phyloP scores from a whole-genome alignment of 2,888 invertebrate genomes.

The Drosophila hamatofila region DNA sequence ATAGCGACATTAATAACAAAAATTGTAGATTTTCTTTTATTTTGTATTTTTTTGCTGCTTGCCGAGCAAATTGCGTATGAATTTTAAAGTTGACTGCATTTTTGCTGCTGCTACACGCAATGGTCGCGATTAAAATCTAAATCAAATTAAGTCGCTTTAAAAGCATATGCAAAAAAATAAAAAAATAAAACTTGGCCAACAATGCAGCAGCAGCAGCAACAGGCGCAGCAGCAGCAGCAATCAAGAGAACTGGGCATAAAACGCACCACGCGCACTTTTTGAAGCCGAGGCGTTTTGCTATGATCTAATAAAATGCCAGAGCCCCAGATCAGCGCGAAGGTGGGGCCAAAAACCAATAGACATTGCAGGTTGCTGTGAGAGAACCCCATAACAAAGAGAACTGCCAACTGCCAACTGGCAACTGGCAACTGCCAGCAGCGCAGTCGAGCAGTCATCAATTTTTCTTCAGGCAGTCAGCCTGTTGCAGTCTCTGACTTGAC shows the following conservation, averaged over 20 bases:
- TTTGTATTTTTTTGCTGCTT: conserved; percentile 20
- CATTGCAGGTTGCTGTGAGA: conserved; percentile 63
- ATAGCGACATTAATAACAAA: conserved; percentile 75
- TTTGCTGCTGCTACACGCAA: conserved; percentile 71
- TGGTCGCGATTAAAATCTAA: conserved; percentile 78
- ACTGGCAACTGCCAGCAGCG: conserved; percentile 21
- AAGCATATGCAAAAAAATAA: conserved; percentile 78
- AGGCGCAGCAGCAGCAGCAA: conserved; percentile 30
- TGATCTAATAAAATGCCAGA: conserved; percentile 74
- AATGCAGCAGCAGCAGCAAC: conserved; percentile 56
- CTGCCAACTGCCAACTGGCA: conserved; percentile 29
- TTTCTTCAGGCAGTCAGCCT: conserved; percentile 58
- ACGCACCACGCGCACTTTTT: conserved; percentile 68
- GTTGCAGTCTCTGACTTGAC: conserved; percentile 36
- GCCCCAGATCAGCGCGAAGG: conserved; percentile 54
- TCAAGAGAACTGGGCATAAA: conserved; percentile 43
- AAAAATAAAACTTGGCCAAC: conserved; percentile 54
- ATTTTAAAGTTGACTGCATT: conserved; percentile 49
- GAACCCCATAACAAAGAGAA: conserved; percentile 60
- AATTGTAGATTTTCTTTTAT: conserved; percentile 40
- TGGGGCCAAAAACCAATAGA: conserved; percentile 58
- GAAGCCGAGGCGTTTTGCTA: conserved; percentile 71
- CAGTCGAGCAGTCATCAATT: conserved; percentile 69
- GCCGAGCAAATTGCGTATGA: conserved; percentile 65
- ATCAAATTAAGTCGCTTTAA: conserved; percentile 81